A percentile compares a stretch with the other conserved stretches of the same genome.
These are phyloP conservation scores for Chloroceryle aenea DNA, from an alignment of 2,113 vertebrate genomes.

Conservation along the genomic window DNA sequence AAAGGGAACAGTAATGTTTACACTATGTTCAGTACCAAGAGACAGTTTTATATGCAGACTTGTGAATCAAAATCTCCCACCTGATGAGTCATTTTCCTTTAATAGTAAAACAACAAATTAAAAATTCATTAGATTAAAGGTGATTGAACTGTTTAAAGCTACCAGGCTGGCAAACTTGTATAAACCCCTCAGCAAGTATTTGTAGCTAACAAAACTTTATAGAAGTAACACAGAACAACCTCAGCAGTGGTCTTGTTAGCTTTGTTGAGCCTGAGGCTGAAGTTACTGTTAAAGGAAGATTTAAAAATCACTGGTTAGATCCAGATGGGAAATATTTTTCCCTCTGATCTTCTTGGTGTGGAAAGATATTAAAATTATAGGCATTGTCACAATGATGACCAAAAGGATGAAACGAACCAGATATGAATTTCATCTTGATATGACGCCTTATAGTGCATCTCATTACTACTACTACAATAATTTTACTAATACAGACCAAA, in stretches of 20 bases:
- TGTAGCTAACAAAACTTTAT: background rate
- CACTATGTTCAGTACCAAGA: background rate
- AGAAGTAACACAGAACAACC: slow-evolving; percentile 23
- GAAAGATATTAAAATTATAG: background rate
- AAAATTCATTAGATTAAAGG: slow-evolving; percentile 28
- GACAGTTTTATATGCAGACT: slow-evolving; percentile 23
- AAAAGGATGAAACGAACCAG: background rate
- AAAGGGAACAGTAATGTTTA: slow-evolving; percentile 25
- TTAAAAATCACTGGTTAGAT: background rate
- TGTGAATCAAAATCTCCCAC: slow-evolving; percentile 41
- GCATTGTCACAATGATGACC: background rate
- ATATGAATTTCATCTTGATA: background rate
- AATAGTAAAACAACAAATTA: slow-evolving; percentile 48
- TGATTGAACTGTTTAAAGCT: slow-evolving; percentile 15
- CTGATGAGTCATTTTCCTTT: slow-evolving; percentile 49
- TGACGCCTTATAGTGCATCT: background rate
- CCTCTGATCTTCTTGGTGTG: background rate
- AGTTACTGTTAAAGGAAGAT: background rate
- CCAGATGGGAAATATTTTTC: background rate
- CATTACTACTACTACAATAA: background rate
- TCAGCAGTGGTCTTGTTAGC: background rate
- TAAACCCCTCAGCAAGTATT: background rate
- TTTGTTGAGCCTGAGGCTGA: background rate
- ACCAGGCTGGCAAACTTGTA: background rate
- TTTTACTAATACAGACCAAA: background rate